Conservation (phyloP, 1,140 invertebrate genomes). For the Musca vetustissima region DNA sequence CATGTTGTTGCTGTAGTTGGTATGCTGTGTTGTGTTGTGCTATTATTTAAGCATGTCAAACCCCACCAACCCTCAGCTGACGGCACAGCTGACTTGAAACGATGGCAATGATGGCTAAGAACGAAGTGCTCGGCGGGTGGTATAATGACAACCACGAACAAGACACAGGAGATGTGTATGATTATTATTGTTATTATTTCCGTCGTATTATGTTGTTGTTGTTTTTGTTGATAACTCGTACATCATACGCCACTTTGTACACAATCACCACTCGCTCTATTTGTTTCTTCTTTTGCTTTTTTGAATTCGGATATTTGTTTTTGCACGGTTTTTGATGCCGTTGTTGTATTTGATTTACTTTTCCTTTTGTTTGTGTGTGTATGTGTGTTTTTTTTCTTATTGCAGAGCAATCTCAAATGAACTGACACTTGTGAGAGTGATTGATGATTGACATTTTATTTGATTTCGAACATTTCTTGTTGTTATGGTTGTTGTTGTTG, state of each 20-base stretch:
- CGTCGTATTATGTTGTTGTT: no score
- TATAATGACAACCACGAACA: background rate
- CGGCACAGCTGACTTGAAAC: no score
- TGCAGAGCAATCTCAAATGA: conserved; percentile 3
- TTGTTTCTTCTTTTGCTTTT: background rate
- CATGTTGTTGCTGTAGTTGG: no score
- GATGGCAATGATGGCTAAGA: no score
- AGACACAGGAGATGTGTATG: background rate
- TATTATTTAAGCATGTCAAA: no score
- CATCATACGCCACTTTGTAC: conserved; percentile 18
- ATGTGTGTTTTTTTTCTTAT: background rate
- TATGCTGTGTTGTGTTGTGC: no score
- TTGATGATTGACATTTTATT: background rate
- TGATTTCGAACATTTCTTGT: background rate
- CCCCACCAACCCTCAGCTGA: no score
- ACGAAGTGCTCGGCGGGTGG: no score
- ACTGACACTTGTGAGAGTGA: conserved; percentile 1
- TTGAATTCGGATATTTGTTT: background rate
- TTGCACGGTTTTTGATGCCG: conserved; percentile 6
- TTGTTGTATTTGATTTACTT: background rate
- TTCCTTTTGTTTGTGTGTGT: no score
- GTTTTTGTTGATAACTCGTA: background rate
- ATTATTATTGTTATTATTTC: background rate
- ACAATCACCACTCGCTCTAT: background rate
- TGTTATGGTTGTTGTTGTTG: background rate